phyloP scores from a whole-genome alignment of 2,113 vertebrate genomes.

The Melospiza melodia region DNA sequence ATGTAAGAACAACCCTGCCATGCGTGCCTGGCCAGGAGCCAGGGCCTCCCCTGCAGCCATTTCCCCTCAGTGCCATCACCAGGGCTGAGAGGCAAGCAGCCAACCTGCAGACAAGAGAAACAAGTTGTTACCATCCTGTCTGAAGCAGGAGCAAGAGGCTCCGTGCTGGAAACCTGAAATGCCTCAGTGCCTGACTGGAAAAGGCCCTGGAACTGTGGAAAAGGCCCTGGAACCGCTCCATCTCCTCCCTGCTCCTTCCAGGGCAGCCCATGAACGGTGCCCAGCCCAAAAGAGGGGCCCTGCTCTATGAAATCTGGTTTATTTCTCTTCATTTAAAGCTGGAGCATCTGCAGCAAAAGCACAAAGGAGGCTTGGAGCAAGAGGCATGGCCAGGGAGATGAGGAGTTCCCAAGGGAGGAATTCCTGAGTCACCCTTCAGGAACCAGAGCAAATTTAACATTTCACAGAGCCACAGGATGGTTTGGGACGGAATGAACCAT shows the following conservation, averaged over 20 bases:
- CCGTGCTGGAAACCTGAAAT: neutral
- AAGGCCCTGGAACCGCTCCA: neutral
- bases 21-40: neutral
- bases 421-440: neutral
- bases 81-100: neutral
- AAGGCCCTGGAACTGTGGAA: neutral
- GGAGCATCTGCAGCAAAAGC: neutral
- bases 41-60: neutral
- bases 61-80: neutral
- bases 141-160: neutral
- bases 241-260: neutral
- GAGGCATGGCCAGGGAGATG: accelerated
- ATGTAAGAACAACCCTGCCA: neutral
- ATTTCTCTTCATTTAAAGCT: neutral
- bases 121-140: neutral
- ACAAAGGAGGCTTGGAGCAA: accelerated
- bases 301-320: neutral
- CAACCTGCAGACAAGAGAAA: neutral
- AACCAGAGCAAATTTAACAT: neutral
- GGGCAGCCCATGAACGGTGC: accelerated
- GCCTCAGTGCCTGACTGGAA: neutral
- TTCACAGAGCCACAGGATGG: neutral
- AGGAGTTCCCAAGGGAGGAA: neutral
- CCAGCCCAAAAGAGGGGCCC: neutral
- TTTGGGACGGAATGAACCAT: neutral